A percentile compares a stretch with the other conserved stretches of the same genome.
Evolutionary conservation across 2,888 invertebrate species (phyloP).

Genomic region (Xanthorhoe designata): DNA sequence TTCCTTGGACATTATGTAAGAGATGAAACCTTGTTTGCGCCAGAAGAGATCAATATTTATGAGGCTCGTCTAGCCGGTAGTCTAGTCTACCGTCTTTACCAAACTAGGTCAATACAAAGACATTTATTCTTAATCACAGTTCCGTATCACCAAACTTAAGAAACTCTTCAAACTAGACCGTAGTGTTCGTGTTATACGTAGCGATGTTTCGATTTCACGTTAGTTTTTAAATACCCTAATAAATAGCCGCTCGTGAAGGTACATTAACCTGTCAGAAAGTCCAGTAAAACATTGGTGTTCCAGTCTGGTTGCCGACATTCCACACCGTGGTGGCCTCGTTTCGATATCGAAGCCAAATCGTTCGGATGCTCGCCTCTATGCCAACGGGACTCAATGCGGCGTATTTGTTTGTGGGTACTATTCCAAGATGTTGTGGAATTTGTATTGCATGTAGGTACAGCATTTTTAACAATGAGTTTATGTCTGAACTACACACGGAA

Average conservation of each 20-base stretch:
- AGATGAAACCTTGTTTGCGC: slow-evolving; percentile 20
- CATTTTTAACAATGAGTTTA: background rate
- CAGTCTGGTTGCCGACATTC: slow-evolving; percentile 73
- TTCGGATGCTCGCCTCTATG: slow-evolving; percentile 18
- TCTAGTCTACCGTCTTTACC: slow-evolving; percentile 24
- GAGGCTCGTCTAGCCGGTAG: slow-evolving; percentile 21
- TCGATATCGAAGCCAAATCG: slow-evolving; percentile 38
- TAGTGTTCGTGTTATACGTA: slow-evolving; percentile 3
- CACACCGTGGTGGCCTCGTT: slow-evolving; percentile 62
- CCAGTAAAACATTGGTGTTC: slow-evolving; percentile 68
- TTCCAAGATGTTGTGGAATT: background rate
- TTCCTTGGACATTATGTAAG: background rate
- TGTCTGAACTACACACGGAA: slow-evolving; percentile 3
- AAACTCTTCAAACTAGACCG: slow-evolving; percentile 14
- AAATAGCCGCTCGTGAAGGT: slow-evolving; percentile 34
- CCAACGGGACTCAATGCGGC: slow-evolving; percentile 24
- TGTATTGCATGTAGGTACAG: background rate
- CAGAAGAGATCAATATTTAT: slow-evolving; percentile 27
- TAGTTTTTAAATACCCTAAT: slow-evolving; percentile 36
- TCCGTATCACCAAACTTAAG: slow-evolving; percentile 1
- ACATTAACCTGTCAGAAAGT: slow-evolving; percentile 51
- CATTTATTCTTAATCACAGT: slow-evolving; percentile 5
- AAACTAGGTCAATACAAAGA: slow-evolving; percentile 19
- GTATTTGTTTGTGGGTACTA: slow-evolving; percentile 15
- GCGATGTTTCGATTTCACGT: slow-evolving; percentile 37